These are phyloP conservation scores for Drosophila watanabei DNA, from an alignment of 1,140 invertebrate species.

Conservation along the genomic window DNA sequence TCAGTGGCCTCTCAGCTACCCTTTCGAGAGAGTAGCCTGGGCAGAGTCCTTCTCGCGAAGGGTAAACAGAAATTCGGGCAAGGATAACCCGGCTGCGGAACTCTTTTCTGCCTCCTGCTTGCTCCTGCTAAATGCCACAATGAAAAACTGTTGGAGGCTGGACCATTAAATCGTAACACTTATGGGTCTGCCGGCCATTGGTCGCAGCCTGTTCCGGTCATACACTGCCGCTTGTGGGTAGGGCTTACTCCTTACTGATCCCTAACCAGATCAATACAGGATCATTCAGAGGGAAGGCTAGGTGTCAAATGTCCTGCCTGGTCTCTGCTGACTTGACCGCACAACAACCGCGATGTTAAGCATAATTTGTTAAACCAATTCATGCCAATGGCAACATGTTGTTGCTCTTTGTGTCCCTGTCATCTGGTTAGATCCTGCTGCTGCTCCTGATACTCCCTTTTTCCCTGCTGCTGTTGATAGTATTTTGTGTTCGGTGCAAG, in stretches of 20 bases:
- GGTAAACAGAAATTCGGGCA: slow-evolving; percentile 12
- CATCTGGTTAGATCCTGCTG: slow-evolving; percentile 15
- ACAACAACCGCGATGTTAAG: slow-evolving; percentile 24
- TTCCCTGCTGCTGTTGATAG: slow-evolving; percentile 24
- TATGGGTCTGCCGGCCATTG: slow-evolving; percentile 24
- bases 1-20: slow-evolving; percentile 23
- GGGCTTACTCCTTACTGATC: neutral
- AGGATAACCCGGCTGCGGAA: slow-evolving; percentile 1
- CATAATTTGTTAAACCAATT: slow-evolving; percentile 66
- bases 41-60: neutral
- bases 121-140: slow-evolving; percentile 13
- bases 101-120: neutral
- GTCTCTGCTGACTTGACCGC: neutral
- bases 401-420: slow-evolving; percentile 50
- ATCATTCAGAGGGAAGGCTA: neutral
- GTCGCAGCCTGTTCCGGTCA: slow-evolving; percentile 1
- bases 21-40: neutral
- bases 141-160: slow-evolving; percentile 43
- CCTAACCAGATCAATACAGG: neutral
- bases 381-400: slow-evolving; percentile 60
- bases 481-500: slow-evolving; percentile 51
- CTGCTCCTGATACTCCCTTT: neutral
- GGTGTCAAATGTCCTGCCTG: neutral
- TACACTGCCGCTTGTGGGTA: too few species aligned
- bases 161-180: slow-evolving; percentile 38